A percentile compares a stretch with the other conserved stretches of the same genome.
These are phyloP conservation scores for Chelonus formosanus DNA, from an alignment of 2,888 invertebrate genomes.

Conservation along the genomic window DNA sequence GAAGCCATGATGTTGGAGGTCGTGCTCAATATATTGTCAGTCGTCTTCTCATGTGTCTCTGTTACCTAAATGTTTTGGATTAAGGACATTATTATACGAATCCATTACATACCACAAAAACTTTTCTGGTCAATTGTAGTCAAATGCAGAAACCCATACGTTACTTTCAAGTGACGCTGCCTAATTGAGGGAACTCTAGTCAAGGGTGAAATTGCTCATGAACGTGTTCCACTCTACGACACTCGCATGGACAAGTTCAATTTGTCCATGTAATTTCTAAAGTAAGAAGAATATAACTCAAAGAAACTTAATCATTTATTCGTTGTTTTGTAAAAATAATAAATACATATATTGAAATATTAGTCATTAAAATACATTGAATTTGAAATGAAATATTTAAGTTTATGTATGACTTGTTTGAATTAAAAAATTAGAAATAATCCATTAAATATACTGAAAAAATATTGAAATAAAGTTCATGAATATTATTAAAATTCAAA, in stretches of 20 bases:
- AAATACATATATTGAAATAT: too few species aligned
- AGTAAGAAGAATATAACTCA: constrained; percentile 8
- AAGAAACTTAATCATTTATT: too few species aligned
- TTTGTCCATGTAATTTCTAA: constrained; percentile 34
- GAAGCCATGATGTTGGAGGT: constrained; percentile 26
- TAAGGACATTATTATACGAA: constrained; percentile 1
- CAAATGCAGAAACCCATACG: constrained; percentile 12
- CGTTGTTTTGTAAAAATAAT: too few species aligned
- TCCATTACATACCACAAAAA: not conserved
- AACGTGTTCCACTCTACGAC: constrained; percentile 40
- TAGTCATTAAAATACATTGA: too few species aligned
- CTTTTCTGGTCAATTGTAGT: not conserved
- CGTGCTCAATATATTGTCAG: constrained; percentile 27
- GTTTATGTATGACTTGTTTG: too few species aligned
- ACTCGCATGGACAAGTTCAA: constrained; percentile 39
- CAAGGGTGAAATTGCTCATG: constrained; percentile 48
- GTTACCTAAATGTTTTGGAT: not conserved
- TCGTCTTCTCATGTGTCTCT: not conserved
- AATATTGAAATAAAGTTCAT: too few species aligned
- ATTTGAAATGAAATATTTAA: too few species aligned
- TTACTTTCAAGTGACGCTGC: constrained; percentile 26
- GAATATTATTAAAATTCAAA: too few species aligned
- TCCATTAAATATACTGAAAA: too few species aligned
- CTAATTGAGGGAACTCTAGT: constrained; percentile 47
- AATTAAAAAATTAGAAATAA: too few species aligned